These are phyloP conservation scores for Xenotilapia leptura DNA, from an alignment of 2,113 vertebrate species.

Conservation along the genomic window DNA sequence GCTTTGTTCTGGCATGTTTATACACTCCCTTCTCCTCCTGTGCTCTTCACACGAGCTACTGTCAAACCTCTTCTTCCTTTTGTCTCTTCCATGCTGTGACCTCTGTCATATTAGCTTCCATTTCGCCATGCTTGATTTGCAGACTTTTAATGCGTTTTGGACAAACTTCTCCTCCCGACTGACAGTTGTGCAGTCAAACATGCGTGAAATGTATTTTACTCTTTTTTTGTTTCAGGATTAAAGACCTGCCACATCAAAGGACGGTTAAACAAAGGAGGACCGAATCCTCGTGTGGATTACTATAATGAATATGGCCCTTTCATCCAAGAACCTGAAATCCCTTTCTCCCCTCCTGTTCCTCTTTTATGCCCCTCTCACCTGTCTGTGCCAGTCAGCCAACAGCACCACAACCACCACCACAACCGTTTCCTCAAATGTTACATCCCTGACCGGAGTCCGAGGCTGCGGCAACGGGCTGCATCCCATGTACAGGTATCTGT, in stretches of 20 bases:
- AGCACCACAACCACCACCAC: background rate
- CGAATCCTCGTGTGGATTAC: background rate
- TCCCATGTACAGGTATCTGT: conserved; percentile 73
- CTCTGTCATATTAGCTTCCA: background rate
- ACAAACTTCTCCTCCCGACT: background rate
- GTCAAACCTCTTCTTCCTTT: background rate
- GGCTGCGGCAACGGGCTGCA: conserved; percentile 43
- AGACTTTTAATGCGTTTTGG: background rate
- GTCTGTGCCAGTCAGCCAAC: background rate
- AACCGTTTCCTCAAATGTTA: background rate
- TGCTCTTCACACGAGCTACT: background rate
- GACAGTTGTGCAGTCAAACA: background rate
- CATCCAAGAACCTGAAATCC: background rate
- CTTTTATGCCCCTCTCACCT: background rate
- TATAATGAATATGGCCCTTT: conserved; percentile 16
- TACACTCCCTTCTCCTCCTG: conserved; percentile 8
- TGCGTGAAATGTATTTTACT: background rate
- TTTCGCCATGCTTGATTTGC: background rate
- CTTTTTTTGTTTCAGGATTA: conserved; percentile 18
- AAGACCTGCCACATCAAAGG: background rate
- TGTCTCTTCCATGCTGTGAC: background rate
- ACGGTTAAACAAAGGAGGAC: background rate
- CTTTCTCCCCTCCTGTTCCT: background rate
- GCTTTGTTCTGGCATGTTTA: conserved; percentile 58
- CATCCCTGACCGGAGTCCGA: background rate